Evolutionary conservation across 2,888 invertebrate species (phyloP), one percentile per base, ranked within the genome.

Genomic region (Seladonia tumulorum): DNA sequence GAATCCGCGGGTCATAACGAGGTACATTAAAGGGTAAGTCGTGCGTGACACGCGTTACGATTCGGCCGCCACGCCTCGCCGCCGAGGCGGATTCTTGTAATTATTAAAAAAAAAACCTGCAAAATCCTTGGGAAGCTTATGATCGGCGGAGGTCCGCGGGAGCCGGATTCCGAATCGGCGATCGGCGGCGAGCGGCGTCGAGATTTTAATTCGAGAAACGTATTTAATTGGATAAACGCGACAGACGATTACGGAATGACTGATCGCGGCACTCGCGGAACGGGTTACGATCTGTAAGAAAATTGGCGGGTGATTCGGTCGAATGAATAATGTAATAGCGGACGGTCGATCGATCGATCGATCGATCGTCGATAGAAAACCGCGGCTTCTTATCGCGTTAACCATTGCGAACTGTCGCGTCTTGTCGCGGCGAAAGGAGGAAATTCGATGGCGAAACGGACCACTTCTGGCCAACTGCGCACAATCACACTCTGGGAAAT

Each of bases 171-270:
- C 63, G 18, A 71, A 60, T 66, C 74, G 79, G 35, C 35, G 35
- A 5, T n/a, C 35, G 35, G 70, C 29, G 82, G 73, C 42, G 42
- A 12, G 22, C 42, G n/a, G 22, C 68, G 63, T 8, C 49, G 75
- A 35, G 70, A 74, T 83, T 84, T 84, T 75, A 78, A 84, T 84
- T 84, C 84, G 83, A 74, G 25, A 14, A 63, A 49, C 83, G 84
- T 83, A 83, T 84, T 83, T 83, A 84, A 84, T 84, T 79, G 83
- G 83, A 75, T 45, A 53, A 75, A 79, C 49, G 72, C 77, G 70
- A n/a, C 39, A 73, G 78, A 84, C 84, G 84, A 83, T 84, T 84
- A 75, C 68, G 60, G 83, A 84, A 84, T 83, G 83, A 45, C 53
- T 71, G 83, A 84, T 83, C 75, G 75, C 29, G 63, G 39, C n/a